phyloP scores from a whole-genome alignment of 2,888 invertebrate genomes.

The Pachydiplax longipennis region DNA sequence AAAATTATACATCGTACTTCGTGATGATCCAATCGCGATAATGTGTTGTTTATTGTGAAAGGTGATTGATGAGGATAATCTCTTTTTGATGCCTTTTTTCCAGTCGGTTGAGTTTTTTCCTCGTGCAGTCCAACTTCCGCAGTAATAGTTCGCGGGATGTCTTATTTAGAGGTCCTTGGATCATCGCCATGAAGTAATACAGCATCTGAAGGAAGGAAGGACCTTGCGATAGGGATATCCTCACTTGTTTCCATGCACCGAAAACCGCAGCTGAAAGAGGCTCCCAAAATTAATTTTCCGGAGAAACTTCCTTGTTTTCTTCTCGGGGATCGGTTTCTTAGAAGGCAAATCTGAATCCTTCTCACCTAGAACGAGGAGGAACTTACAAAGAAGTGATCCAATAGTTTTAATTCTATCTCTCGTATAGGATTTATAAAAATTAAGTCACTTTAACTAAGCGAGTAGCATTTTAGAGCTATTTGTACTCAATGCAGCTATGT shows the following conservation, averaged over 20 bases:
- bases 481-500: no score
- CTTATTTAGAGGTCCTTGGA: background rate
- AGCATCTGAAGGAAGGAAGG: background rate
- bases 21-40: conserved; percentile 28
- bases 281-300: background rate
- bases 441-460: no score
- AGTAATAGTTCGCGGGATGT: background rate
- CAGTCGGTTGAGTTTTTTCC: background rate
- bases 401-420: no score
- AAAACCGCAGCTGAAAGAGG: background rate
- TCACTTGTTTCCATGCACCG: background rate
- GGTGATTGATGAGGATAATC: conserved; percentile 28
- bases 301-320: background rate
- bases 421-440: no score
- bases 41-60: conserved; percentile 8
- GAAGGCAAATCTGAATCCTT: no score
- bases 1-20: conserved; percentile 4
- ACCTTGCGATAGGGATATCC: background rate
- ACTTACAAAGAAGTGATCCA: no score
- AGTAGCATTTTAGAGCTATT: no score
- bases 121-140: background rate
- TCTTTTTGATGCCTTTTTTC: background rate
- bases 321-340: no score
- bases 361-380: no score
- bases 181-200: background rate